Conservation (phyloP, 2,888 invertebrate species). For the Deroplatys truncata region DNA sequence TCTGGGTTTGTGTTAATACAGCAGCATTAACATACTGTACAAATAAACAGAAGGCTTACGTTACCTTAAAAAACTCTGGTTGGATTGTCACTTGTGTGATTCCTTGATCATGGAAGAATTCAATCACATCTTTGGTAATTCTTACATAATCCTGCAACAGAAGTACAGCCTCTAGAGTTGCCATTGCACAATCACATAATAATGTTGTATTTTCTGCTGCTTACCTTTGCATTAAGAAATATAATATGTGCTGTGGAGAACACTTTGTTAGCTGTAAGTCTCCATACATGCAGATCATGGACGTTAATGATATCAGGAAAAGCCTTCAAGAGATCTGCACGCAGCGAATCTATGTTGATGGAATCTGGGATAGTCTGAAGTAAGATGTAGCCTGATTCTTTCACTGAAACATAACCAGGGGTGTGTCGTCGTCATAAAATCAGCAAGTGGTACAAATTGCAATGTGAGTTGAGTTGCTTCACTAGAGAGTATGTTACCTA, state of each 20-base stretch:
- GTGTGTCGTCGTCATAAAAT: no score
- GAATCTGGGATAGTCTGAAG: conserved; percentile 90
- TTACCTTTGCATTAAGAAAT: conserved; percentile 59
- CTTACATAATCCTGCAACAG: conserved; percentile 36
- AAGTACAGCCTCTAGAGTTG: not conserved
- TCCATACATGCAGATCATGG: conserved; percentile 89
- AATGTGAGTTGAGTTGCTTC: no score
- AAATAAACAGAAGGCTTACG: no score
- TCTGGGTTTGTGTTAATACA: no score
- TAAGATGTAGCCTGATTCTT: conserved; percentile 81
- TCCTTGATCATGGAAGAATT: conserved; percentile 75
- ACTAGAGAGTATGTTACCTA: no score
- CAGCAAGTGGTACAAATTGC: no score
- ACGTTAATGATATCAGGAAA: conserved; percentile 71
- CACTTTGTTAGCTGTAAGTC: conserved; percentile 70
- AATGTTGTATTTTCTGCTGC: conserved; percentile 18
- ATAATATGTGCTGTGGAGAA: conserved; percentile 83
- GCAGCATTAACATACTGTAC: no score
- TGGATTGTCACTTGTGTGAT: conserved; percentile 82
- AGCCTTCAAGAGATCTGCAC: conserved; percentile 57
- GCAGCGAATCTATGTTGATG: conserved; percentile 70
- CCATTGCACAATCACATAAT: no score
- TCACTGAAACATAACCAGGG: conserved; percentile 57
- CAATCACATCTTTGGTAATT: conserved; percentile 56
- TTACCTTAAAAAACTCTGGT: conserved; percentile 64